Conservation (phyloP, 64 coral and sea anemone genomes). For the Porites lutea region DNA sequence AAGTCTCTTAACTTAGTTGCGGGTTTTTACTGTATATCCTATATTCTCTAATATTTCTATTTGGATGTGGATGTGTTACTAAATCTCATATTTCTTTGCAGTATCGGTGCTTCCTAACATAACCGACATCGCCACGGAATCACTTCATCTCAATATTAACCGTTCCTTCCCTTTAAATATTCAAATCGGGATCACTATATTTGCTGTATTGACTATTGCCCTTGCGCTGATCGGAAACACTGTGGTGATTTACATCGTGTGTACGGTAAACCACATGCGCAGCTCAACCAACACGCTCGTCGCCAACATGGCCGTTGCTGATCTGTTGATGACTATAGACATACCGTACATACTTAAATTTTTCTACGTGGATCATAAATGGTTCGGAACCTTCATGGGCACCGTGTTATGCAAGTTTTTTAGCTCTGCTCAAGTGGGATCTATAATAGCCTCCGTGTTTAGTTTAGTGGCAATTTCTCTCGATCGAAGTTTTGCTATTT, state of each 20-base stretch:
- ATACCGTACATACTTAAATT: slow-evolving; percentile 78
- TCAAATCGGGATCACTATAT: slow-evolving; percentile 50
- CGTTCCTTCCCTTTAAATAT: not conserved
- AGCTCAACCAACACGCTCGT: slow-evolving; percentile 74
- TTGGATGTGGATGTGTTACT: no score
- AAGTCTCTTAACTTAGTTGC: no score
- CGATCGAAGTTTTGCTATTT: slow-evolving; percentile 60
- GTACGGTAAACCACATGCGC: slow-evolving; percentile 66
- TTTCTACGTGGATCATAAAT: slow-evolving; percentile 25
- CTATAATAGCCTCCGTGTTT: slow-evolving; percentile 48
- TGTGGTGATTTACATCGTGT: slow-evolving; percentile 56
- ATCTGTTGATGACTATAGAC: slow-evolving; percentile 69
- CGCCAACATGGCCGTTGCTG: slow-evolving; percentile 76
- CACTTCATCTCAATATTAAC: not conserved
- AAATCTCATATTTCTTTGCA: not conserved
- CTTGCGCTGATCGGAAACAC: slow-evolving; percentile 43
- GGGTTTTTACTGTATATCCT: no score
- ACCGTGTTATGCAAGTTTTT: slow-evolving; percentile 52
- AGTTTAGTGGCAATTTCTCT: slow-evolving; percentile 70
- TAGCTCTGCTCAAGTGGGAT: slow-evolving; percentile 63
- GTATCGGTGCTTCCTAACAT: not conserved
- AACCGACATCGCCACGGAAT: not conserved
- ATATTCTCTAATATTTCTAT: no score
- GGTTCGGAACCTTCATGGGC: slow-evolving; percentile 70
- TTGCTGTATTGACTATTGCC: slow-evolving; percentile 25